Evolutionary conservation across 1,140 invertebrate species (phyloP).

Genomic region (Cyphomyrmex costatus): DNA sequence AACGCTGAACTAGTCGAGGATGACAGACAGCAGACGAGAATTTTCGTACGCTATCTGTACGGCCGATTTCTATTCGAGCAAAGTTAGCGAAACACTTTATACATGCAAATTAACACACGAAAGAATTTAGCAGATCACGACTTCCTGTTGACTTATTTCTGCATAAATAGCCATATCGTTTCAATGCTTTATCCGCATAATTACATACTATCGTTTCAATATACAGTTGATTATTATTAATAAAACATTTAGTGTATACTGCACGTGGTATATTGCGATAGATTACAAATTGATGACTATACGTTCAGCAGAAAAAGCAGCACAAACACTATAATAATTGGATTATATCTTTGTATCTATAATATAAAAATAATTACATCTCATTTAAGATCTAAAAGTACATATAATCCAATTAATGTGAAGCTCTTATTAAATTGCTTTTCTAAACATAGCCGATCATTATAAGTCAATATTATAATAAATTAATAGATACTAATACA

Average conservation of each 20-base stretch:
- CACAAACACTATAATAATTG: too few species aligned
- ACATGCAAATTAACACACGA: too few species aligned
- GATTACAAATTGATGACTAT: background rate
- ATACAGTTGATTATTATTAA: background rate
- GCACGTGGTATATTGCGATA: background rate
- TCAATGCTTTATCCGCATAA: background rate
- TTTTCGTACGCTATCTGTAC: slow-evolving; percentile 86
- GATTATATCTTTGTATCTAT: too few species aligned
- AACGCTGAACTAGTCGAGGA: slow-evolving; percentile 83
- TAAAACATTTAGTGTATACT: slow-evolving; percentile 4
- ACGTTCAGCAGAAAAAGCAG: too few species aligned
- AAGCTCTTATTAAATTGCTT: too few species aligned
- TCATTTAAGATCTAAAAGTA: too few species aligned
- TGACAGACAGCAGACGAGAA: slow-evolving; percentile 85
- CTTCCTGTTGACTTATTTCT: background rate
- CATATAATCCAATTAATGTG: too few species aligned
- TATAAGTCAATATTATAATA: background rate
- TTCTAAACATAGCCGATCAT: too few species aligned
- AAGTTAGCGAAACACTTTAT: slow-evolving; percentile 75
- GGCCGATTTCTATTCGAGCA: slow-evolving; percentile 87
- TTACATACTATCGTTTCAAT: background rate
- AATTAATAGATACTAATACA: background rate
- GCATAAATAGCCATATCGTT: background rate
- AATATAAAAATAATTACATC: too few species aligned
- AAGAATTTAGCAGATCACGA: background rate